These are phyloP conservation scores for Benthosema pterotum DNA, from an alignment of 2,797 vertebrate species.

Conservation along the genomic window DNA sequence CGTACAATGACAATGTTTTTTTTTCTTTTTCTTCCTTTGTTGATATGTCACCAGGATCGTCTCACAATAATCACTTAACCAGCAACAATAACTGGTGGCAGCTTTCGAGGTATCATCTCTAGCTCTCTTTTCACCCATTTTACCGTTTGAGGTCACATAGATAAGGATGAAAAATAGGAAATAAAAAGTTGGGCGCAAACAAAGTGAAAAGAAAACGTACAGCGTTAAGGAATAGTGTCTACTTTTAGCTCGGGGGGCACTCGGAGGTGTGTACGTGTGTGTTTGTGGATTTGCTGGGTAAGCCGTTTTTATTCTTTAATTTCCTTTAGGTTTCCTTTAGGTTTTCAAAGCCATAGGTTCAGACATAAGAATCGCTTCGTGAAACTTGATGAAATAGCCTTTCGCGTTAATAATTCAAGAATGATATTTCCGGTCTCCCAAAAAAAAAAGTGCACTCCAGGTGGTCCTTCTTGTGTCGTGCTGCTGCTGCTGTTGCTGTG, in stretches of 20 bases:
- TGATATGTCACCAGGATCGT: no score
- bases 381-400: conserved; percentile 40
- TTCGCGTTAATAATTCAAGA: conserved; percentile 55
- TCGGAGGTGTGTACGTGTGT: no score
- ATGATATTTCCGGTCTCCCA: conserved; percentile 1
- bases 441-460: conserved; percentile 22
- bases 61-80: no score
- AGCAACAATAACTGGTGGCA: background rate
- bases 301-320: background rate
- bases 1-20: no score
- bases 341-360: conserved; percentile 29
- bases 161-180: background rate
- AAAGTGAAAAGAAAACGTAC: background rate
- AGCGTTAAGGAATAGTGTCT: background rate
- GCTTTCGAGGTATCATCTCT: background rate
- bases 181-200: background rate
- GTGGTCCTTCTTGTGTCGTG: conserved; percentile 29
- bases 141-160: background rate
- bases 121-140: background rate
- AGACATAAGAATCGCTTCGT: conserved; percentile 36
- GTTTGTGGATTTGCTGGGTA: no score
- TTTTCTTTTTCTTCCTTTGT: no score
- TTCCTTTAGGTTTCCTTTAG: background rate
- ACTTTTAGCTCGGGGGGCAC: no score
- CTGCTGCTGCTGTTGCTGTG: conserved; percentile 1